These are phyloP conservation scores for Heptranchias perlo DNA, from an alignment of 2,113 vertebrate species.

Conservation along the genomic window DNA sequence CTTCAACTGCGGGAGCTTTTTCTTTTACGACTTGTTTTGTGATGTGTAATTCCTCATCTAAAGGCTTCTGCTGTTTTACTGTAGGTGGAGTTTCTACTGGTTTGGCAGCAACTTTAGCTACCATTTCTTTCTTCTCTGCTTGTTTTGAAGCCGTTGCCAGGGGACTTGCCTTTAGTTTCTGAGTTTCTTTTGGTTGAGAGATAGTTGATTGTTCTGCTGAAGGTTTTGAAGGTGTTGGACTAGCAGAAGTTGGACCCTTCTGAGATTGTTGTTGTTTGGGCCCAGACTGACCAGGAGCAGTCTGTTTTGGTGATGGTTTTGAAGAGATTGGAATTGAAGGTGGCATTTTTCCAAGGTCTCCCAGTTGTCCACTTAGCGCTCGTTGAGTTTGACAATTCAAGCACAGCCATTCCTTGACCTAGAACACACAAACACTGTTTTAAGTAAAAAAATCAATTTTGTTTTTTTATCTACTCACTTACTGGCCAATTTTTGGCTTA, in stretches of 20 bases:
- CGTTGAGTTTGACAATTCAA: conserved; percentile 91
- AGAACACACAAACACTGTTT: conserved; percentile 39
- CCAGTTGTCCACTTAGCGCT: conserved; percentile 77
- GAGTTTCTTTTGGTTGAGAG: background rate
- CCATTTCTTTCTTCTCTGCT: background rate
- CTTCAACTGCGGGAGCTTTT: background rate
- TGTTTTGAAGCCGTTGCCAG: background rate
- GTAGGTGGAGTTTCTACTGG: background rate
- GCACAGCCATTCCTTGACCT: conserved; percentile 92
- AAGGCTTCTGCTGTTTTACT: background rate
- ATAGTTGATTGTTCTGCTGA: conserved; percentile 46
- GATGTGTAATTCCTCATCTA: background rate
- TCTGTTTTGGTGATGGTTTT: conserved; percentile 54
- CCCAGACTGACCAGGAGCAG: conserved; percentile 48
- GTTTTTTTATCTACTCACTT: background rate
- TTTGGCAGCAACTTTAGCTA: background rate
- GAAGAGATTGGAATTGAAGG: conserved; percentile 52
- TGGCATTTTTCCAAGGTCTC: conserved; percentile 62
- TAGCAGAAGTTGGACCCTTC: conserved; percentile 42
- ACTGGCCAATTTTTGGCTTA: too few species aligned
- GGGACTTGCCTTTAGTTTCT: background rate
- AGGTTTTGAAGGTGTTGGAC: conserved; percentile 48
- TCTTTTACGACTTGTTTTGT: background rate
- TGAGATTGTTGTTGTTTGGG: conserved; percentile 46
- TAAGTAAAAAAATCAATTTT: background rate